Base-by-base conservation (phyloP, 2,113 vertebrate genomes). In the Sceloporus undulatus region DNA sequence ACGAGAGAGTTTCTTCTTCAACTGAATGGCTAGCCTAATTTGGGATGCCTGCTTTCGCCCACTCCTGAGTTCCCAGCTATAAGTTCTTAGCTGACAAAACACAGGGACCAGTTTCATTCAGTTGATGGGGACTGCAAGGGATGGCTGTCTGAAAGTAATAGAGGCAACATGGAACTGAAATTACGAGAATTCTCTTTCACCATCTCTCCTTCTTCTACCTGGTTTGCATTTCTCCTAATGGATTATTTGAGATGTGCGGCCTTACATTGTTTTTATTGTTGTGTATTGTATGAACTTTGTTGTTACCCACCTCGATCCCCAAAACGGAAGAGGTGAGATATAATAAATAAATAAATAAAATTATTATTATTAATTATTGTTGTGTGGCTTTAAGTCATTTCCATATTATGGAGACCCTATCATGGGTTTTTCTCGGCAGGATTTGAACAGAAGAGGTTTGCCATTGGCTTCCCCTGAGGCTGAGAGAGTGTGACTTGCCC, bases 1-100 rank as follows among this genome's bases (percentile, higher is more conserved):
- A 52, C 86, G 82, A 71, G 75, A 65, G 79, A 68, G 48, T 7
- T 48, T 48, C 54, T 74, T 81, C 27, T 71, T n/a, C 56, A 56
- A 76, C 25, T 87, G 70, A 82, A 74, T 40, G 79, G 23, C 38
- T 75, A 66, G 38, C 79, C 79, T 81, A 87, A 74, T 80, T 87
- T 48, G n/a, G 85, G 68, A 87, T 40, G 54, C 42, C 86, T 82
- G 68, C 25, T 82, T 25, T 81, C 18, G 23, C 27, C 25, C 78
- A 54, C 54, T 87, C 27, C 68, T 38, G n/a, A 14, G 68, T 23
- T 82, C 52, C 38, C 2, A 75, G 34, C 79, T 29, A 75, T n/a
- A 76, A 56, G 52, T 25, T 68, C 52, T 40, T 29, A 40, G 66
- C 38, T 19, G 10, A 52, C 9, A 42, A 62, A 73, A 73, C n/a